Conservation (phyloP, 2,113 vertebrate genomes). For the Microcebus ravelobensis region DNA sequence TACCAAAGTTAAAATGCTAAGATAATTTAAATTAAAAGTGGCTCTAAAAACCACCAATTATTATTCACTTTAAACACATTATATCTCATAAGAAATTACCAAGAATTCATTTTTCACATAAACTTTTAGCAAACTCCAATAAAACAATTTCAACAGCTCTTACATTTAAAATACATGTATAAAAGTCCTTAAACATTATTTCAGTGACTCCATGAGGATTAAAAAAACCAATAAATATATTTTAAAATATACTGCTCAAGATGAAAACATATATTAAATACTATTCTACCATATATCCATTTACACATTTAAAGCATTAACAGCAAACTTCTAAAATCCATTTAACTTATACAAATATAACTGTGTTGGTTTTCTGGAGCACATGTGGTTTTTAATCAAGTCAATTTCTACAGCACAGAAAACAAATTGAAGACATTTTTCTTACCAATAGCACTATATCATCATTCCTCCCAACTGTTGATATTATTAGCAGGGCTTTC, state of each 20-base stretch:
- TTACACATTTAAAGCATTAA: slow-evolving; percentile 46
- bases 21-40: slow-evolving; percentile 49
- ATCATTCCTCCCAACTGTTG: slow-evolving; percentile 77
- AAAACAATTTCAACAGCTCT: background rate
- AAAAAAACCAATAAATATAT: slow-evolving; percentile 24
- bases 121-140: slow-evolving; percentile 35
- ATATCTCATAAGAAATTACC: slow-evolving; percentile 28
- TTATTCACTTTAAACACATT: slow-evolving; percentile 52
- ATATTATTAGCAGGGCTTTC: slow-evolving; percentile 66
- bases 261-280: slow-evolving; percentile 45
- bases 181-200: slow-evolving; percentile 29
- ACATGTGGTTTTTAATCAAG: slow-evolving; percentile 17
- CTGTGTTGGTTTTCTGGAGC: background rate
- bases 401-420: slow-evolving; percentile 51
- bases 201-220: slow-evolving; percentile 6
- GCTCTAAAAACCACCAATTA: slow-evolving; percentile 25
- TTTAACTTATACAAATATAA: slow-evolving; percentile 25
- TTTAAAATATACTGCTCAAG: slow-evolving; percentile 32
- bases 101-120: slow-evolving; percentile 44
- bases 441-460: slow-evolving; percentile 82
- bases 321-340: slow-evolving; percentile 56
- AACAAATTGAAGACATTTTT: slow-evolving; percentile 59
- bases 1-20: background rate
- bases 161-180: slow-evolving; percentile 31
- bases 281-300: background rate